These are phyloP conservation scores for Sciurus vulgaris DNA, from an alignment of 2,797 vertebrate species.

Conservation along the genomic window DNA sequence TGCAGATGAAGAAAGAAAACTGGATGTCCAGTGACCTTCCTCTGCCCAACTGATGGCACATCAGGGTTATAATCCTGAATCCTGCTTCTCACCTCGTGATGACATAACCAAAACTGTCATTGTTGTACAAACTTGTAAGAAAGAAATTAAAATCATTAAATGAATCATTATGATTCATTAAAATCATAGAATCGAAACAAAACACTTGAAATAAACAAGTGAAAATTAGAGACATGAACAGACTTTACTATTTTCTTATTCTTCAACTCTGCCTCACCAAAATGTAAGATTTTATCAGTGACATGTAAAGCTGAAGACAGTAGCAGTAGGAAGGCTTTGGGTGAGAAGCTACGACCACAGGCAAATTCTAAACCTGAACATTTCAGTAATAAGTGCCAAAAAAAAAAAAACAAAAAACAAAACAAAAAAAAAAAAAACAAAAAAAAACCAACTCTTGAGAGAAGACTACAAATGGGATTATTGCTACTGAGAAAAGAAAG, in stretches of 20 bases:
- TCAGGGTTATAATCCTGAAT: neutral
- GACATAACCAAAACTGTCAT: neutral
- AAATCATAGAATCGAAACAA: neutral
- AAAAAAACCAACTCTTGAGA: neutral
- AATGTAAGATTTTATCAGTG: neutral
- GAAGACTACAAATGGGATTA: neutral
- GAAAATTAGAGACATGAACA: neutral
- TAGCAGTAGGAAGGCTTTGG: too few relatives aligned
- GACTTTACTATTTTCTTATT: neutral
- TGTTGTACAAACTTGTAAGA: neutral
- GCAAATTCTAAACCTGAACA: neutral
- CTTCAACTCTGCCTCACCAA: neutral
- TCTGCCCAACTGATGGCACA: accelerated
- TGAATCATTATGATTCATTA: too few relatives aligned
- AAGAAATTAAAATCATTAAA: too few relatives aligned
- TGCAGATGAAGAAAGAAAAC: neutral
- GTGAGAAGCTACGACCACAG: neutral
- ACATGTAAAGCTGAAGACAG: neutral
- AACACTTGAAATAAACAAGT: neutral
- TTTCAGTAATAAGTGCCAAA: neutral
- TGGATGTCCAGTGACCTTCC: neutral
- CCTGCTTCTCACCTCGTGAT: neutral
- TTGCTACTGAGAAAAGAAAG: neutral
- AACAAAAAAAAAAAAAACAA: neutral
- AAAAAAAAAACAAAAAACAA: neutral